Base-by-base conservation (phyloP, 2,797 vertebrate species). In the Siniperca obscura region DNA sequence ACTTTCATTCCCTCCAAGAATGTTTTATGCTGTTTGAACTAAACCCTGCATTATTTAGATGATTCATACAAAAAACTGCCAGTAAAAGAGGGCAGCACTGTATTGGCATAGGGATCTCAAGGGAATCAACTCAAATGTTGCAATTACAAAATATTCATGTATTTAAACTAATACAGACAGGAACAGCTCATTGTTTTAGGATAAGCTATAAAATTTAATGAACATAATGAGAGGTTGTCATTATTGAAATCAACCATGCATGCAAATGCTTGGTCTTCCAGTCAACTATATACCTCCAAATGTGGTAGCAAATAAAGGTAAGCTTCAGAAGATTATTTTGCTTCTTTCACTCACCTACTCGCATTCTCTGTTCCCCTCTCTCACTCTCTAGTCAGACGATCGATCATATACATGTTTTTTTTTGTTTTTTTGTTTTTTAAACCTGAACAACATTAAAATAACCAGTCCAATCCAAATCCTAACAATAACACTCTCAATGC, bases 191-290 rank as follows among this genome's bases (percentile, higher is more conserved):
- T n/a, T 48, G 59, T 52, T 78, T 65, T 52, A 36, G 59, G 19
- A 60, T 68, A 64, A 46, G 30, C 50, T 70, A 50, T 78, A 67
- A 72, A 57, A 69, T 78, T 10, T 60, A 78, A 70, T 78, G 48
- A 84, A 50, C 62, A 59, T 61, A 74, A 69, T 82, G 34, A 77
- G 65, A 59, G 22, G 34, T 4, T 75, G 70, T 75, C 71, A 86
- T 88, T 78, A 80, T 27, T 65, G 27, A 80, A 86, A 85, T 71
- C 52, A 77, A 50, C 44, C 56, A 71, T 70, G 67, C 56, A 82
- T 4, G 14, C 36, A 86, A 82, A 73, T 64, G 34, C 22, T 60
- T 34, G 38, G 44, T 70, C 27, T 46, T 73, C 68, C 48, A 76
- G 68, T 68, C 74, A 86, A 85, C 66, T 48, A 22, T 44, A 36